These are phyloP conservation scores for Agapornis roseicollis DNA, from an alignment of 2,113 vertebrate species.

Conservation along the genomic window DNA sequence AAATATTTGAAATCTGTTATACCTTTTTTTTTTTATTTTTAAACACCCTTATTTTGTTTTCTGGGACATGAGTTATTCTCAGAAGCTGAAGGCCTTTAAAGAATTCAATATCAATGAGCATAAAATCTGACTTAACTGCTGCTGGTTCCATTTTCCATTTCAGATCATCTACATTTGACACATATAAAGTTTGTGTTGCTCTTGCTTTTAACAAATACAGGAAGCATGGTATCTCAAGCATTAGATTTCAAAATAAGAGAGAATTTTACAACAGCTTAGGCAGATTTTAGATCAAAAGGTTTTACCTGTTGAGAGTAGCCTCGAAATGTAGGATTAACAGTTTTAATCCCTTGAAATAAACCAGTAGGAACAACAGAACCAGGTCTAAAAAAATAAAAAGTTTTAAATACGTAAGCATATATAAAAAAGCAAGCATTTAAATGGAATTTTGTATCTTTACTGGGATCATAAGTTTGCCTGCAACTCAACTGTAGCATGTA, in stretches of 20 bases:
- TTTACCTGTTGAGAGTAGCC: constrained; percentile 97
- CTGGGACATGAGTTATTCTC: not conserved
- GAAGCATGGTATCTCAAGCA: not conserved
- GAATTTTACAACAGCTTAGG: not conserved
- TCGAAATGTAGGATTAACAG: constrained; percentile 94
- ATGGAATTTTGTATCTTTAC: not conserved
- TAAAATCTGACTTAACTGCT: not conserved
- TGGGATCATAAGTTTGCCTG: not conserved
- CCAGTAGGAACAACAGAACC: constrained; percentile 94
- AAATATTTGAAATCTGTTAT: not conserved
- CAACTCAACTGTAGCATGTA: not conserved
- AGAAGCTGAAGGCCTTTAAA: not conserved
- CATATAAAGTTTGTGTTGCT: not conserved
- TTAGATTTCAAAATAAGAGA: not conserved
- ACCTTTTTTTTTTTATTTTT: not conserved
- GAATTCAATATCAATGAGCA: not conserved
- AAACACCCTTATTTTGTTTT: not conserved
- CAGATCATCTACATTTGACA: not conserved
- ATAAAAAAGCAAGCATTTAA: not conserved
- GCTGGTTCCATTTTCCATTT: not conserved
- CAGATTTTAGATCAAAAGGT: not conserved
- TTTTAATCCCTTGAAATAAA: constrained; percentile 97
- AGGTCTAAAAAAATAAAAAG: constrained; percentile 76
- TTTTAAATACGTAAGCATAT: not conserved
- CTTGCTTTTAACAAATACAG: not conserved